Evolutionary conservation across 2,888 invertebrate species (phyloP), one percentile per base, ranked within the genome.

Genomic region (Drosophila tripunctata): DNA sequence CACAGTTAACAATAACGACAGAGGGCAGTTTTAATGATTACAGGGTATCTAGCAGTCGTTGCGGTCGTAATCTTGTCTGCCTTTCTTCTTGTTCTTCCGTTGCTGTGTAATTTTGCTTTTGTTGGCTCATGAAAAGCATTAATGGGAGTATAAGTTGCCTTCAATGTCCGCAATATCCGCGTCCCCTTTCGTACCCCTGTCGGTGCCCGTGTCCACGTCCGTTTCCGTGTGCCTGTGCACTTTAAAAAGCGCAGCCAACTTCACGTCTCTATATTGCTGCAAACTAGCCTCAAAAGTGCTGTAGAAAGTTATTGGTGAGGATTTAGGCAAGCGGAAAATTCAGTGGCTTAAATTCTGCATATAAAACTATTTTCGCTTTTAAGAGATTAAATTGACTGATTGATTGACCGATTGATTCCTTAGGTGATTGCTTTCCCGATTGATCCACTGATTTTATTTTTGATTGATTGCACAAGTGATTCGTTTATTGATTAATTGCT

Each of bases 91-190:
- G 19, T 21, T 3, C 6, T 35, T 35, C 19, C 31, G 21, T 21
- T 40, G 47, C 17, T 38, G 44, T 15, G 33, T 22, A 69, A 58
- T 58, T 54, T 43, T 27, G 31, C 54, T 30, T 55, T 51, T 55
- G 58, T 55, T 41, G 54, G 54, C 41, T 38, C 58, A 65, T 69
- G 45, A 69, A 68, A 64, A 35, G 54, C 30, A 43, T 50, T 63
- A 62, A 68, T 48, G 43, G 38, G 36, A 7, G 17, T 12, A 14
- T 12, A 27, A 41, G n/a, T 30, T 14, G 21, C n/a, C 30, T 14
- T 22, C 52, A 43, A 21, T 33, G 43, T 54, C 43, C 27, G 6
- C 17, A 36, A 48, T 27, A 15, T 44, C 7, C 43, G 15, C 14
- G 19, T 33, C 17, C 33, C n/a, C 14, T 12, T 22, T 17, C 48